phyloP scores from a whole-genome alignment of 2,797 vertebrate species.

The Thaleichthys pacificus region DNA sequence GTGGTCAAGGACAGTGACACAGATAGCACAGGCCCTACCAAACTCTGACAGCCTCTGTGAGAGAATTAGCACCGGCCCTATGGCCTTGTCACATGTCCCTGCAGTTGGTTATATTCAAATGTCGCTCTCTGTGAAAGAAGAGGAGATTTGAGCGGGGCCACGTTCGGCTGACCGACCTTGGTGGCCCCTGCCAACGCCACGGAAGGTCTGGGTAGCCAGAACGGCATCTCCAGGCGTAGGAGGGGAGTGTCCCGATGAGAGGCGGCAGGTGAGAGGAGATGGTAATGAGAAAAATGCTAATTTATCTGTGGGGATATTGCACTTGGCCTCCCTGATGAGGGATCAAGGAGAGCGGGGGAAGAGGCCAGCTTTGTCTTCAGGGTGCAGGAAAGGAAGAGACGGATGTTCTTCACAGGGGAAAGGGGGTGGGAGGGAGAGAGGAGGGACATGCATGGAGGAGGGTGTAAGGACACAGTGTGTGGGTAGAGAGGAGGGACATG shows the following conservation, averaged over 20 bases:
- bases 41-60: constrained; percentile 21
- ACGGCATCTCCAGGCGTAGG: constrained; percentile 37
- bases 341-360: constrained; percentile 65
- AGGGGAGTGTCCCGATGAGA: constrained; percentile 51
- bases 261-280: constrained; percentile 54
- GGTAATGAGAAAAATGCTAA: constrained; percentile 81
- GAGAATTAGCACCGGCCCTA: not conserved
- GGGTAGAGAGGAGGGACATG: constrained; percentile 27
- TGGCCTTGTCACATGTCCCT: constrained; percentile 5
- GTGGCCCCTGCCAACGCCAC: constrained; percentile 30
- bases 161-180: constrained; percentile 35
- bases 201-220: constrained; percentile 23
- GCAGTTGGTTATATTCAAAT: constrained; percentile 10
- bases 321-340: constrained; percentile 70
- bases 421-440: constrained; percentile 3
- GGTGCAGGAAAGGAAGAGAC: constrained; percentile 44
- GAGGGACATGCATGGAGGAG: constrained; percentile 16
- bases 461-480: constrained; percentile 10
- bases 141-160: constrained; percentile 16
- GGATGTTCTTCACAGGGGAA: constrained; percentile 33
- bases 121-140: not conserved
- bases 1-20: not conserved
- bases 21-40: constrained; percentile 4
- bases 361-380: constrained; percentile 57
- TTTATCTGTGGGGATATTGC: constrained; percentile 63